Evolutionary conservation across 2,888 invertebrate species (phyloP).

Genomic region (Holacanthella duospinosa): DNA sequence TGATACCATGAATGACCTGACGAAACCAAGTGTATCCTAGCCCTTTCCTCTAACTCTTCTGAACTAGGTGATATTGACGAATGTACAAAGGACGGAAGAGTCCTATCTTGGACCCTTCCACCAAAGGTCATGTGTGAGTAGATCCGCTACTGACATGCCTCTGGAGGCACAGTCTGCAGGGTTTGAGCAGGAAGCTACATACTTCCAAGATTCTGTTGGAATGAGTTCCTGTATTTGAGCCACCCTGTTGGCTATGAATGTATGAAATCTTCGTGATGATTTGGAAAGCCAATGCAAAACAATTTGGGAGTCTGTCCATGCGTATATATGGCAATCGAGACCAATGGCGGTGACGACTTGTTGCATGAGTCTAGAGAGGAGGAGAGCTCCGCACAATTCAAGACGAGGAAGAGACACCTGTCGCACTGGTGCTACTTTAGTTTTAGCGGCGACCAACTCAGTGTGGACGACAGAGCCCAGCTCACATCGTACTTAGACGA

Average conservation of each 20-base stretch:
- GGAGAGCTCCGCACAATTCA: slow-evolving; percentile 5
- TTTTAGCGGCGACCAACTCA: background rate
- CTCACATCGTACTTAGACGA: too few species aligned
- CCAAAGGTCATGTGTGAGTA: slow-evolving; percentile 7
- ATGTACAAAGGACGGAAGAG: too few species aligned
- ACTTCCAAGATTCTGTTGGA: slow-evolving; percentile 7
- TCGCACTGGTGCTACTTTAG: slow-evolving; percentile 1
- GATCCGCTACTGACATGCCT: slow-evolving; percentile 4
- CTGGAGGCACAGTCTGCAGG: slow-evolving; percentile 13
- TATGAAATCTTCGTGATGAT: slow-evolving; percentile 16
- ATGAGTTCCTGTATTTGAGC: slow-evolving; percentile 17
- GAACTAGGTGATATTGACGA: too few species aligned
- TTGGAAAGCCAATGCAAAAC: slow-evolving; percentile 20
- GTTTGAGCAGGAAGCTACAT: slow-evolving; percentile 9
- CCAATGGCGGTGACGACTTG: background rate
- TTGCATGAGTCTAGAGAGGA: background rate
- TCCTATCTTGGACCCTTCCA: slow-evolving; percentile 14
- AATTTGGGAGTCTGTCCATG: slow-evolving; percentile 18
- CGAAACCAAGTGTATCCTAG: too few species aligned
- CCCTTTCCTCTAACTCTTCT: too few species aligned
- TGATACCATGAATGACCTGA: too few species aligned
- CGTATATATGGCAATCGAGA: background rate
- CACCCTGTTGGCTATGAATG: slow-evolving; percentile 28
- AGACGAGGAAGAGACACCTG: background rate
- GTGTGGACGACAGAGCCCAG: too few species aligned